Evolutionary conservation across 1,140 invertebrate species (phyloP), one percentile per base, ranked within the genome.

Genomic region (Halotydeus destructor): DNA sequence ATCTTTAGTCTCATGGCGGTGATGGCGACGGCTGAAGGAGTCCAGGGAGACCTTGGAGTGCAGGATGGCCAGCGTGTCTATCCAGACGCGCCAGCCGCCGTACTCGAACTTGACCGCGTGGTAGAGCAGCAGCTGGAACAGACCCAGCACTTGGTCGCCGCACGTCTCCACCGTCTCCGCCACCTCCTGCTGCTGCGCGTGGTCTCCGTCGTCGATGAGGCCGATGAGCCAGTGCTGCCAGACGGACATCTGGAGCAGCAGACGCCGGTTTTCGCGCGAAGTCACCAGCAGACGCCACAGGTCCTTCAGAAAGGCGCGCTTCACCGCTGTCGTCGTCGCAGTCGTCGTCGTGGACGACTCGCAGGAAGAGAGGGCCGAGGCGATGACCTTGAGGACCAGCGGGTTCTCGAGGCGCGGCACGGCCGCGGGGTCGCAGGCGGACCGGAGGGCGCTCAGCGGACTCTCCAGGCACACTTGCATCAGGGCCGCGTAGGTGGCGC

Each of bases 181-280:
- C n/a, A n/a, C n/a, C n/a, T n/a, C n/a, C 54, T 91, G 81, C 58
- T 97, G 84, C 56, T 94, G 85, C 1, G 76, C 73, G 26, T 51
- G 41, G 53, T 79, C 89, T 57, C 85, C 81, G 0, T 89, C 88
- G 60, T 94, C 89, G 41, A 98, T 91, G 74, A 99, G 77, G 4
- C 88, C 86, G 52, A 99, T 97, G 1, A 99, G 66, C 93, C 93
- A 99, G 57, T 99, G 91, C 64, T 99, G 93, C 93, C 93, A 99
- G 1, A 99, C 93, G 5, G 89, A 97, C 93, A 98, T 98, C 64
- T 99, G 93, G 11, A 99, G 66, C 2, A 98, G 84, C 1, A 49
- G 27, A 27, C 47, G 32, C 37, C 93, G 64, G 62, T 99, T 99
- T 59, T 99, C 91, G 16, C 86, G 69, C 58, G 91, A 96, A 57